A percentile compares a stretch with the other conserved stretches of the same genome.
Conservation (phyloP, 2,888 invertebrate genomes). For the Cosmorhoe ocellata region DNA sequence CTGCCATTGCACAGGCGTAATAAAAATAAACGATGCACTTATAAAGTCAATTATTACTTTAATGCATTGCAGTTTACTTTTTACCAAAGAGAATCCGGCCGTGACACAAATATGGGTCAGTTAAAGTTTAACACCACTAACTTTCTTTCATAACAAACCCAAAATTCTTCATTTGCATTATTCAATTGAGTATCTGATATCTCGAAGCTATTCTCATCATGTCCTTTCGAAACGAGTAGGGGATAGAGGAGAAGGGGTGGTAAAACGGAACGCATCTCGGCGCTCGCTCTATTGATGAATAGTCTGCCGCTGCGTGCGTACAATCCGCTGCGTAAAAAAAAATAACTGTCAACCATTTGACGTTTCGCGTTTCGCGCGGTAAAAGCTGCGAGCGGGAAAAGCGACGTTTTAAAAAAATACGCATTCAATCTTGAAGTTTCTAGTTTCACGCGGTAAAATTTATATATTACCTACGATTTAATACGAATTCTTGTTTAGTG, state of each 20-base stretch:
- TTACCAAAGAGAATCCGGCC: no score
- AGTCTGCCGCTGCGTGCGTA: slow-evolving; percentile 63
- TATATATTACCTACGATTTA: no score
- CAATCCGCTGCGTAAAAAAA: slow-evolving; percentile 48
- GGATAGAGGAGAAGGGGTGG: slow-evolving; percentile 74
- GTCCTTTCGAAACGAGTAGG: slow-evolving; percentile 79
- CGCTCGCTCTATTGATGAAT: slow-evolving; percentile 62
- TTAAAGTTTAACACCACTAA: slow-evolving; percentile 31
- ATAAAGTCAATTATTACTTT: slow-evolving; percentile 23
- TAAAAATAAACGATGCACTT: slow-evolving; percentile 21
- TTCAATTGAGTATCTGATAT: slow-evolving; percentile 47
- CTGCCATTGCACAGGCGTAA: slow-evolving; percentile 5
- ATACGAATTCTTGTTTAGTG: slow-evolving; percentile 41
- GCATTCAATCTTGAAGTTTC: slow-evolving; percentile 44
- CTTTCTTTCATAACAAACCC: slow-evolving; percentile 37
- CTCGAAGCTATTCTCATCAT: slow-evolving; percentile 46
- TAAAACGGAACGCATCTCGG: slow-evolving; percentile 69
- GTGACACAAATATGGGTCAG: slow-evolving; percentile 35
- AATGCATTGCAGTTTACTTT: slow-evolving; percentile 31
- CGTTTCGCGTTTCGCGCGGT: slow-evolving; percentile 42
- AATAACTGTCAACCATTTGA: slow-evolving; percentile 39
- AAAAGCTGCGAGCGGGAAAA: no score
- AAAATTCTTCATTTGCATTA: slow-evolving; percentile 55
- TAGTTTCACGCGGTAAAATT: slow-evolving; percentile 38
- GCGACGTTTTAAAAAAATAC: no score